Evolutionary conservation across 2,797 vertebrate species (phyloP).

Genomic region (Pangasius sanitwongsei): DNA sequence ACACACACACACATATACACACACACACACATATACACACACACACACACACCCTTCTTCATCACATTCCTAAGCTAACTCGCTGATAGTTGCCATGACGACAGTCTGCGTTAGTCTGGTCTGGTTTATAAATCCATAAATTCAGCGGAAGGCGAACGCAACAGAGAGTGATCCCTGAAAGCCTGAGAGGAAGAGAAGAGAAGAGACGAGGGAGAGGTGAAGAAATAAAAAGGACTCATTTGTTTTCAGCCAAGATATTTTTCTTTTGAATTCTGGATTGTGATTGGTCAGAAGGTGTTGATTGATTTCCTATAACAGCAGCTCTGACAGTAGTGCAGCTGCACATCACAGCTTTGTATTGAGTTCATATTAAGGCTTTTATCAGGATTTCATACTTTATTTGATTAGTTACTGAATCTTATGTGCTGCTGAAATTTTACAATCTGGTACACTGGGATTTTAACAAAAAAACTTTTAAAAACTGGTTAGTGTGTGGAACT

Average conservation of each 20-base stretch:
- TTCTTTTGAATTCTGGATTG: not conserved
- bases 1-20: not conserved
- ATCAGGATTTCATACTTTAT: not conserved
- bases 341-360: not conserved
- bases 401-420: not conserved
- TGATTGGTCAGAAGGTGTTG: not conserved
- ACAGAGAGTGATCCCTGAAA: not conserved
- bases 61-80: conserved; percentile 37
- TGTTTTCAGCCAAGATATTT: not conserved
- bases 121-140: conserved; percentile 12
- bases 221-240: not conserved
- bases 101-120: conserved; percentile 30
- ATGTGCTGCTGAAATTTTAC: not conserved
- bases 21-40: not conserved
- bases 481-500: not conserved
- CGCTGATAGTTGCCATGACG: conserved; percentile 50
- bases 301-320: not conserved
- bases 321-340: not conserved
- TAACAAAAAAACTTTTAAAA: too few species aligned
- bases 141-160: not conserved
- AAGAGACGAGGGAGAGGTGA: not conserved
- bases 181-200: not conserved
- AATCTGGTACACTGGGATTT: not conserved
- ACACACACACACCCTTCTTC: not conserved
- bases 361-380: not conserved